phyloP scores from a whole-genome alignment of 2,888 invertebrate species.

The Caenorhabditis angaria region DNA sequence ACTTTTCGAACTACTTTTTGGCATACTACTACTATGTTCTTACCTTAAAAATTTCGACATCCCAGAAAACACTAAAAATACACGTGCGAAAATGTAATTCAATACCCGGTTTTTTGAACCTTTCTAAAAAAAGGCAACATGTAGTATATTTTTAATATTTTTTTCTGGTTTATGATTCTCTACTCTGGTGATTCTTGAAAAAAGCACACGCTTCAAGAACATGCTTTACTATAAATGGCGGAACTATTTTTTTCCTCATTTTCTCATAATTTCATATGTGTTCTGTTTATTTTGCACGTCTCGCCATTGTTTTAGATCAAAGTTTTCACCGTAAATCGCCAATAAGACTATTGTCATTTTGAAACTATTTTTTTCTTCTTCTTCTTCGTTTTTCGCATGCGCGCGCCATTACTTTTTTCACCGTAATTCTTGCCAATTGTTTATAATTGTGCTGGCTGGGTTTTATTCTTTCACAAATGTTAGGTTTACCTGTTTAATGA shows the following conservation, averaged over 20 bases:
- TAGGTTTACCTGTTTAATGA: too few species aligned
- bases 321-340: not conserved
- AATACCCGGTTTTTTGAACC: not conserved
- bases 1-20: not conserved
- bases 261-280: not conserved
- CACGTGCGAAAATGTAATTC: conserved; percentile 1
- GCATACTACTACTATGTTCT: not conserved
- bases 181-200: not conserved
- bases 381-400: not conserved
- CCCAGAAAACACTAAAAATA: not conserved
- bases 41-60: not conserved
- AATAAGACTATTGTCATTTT: conserved; percentile 1
- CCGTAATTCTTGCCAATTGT: too few species aligned
- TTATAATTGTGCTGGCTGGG: too few species aligned
- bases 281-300: not conserved
- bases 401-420: too few species aligned
- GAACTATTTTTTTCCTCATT: not conserved
- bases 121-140: conserved; percentile 1
- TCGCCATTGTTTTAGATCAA: not conserved
- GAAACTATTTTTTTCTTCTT: not conserved
- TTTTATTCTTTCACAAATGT: too few species aligned
- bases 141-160: not conserved
- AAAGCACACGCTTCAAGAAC: not conserved
- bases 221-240: not conserved
- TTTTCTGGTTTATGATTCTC: not conserved